phyloP scores from a whole-genome alignment of 2,113 vertebrate species.

The Sinosuthora webbiana region DNA sequence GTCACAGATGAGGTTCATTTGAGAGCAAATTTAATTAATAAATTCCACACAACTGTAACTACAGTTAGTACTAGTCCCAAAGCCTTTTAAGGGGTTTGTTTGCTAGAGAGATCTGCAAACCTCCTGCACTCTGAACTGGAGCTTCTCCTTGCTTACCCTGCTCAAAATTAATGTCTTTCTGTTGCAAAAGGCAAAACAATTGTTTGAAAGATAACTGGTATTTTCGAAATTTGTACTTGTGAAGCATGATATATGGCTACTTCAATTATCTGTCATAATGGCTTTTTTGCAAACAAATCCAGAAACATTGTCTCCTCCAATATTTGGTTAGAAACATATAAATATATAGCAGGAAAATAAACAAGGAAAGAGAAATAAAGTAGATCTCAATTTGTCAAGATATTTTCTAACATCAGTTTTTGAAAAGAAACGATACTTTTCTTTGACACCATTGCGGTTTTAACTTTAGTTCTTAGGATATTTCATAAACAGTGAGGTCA shows the following conservation, averaged over 20 bases:
- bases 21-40: neutral
- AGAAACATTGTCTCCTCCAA: neutral
- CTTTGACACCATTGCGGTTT: neutral
- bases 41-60: neutral
- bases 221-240: slow-evolving; percentile 18
- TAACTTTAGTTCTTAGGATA: neutral
- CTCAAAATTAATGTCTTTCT: neutral
- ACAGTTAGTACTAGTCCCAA: neutral
- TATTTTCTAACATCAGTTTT: neutral
- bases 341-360: slow-evolving; percentile 68
- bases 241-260: slow-evolving; percentile 32
- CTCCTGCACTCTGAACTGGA: neutral
- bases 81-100: neutral
- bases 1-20: neutral
- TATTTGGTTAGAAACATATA: slow-evolving; percentile 37
- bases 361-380: slow-evolving; percentile 40
- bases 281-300: slow-evolving; percentile 29
- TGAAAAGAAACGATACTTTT: slow-evolving; percentile 15
- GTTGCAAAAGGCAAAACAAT: neutral
- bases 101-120: neutral
- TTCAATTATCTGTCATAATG: slow-evolving; percentile 40
- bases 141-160: neutral
- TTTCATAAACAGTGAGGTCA: neutral
- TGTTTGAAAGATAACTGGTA: slow-evolving; percentile 19
- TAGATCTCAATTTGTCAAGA: neutral